Evolutionary conservation across 1,140 invertebrate genomes (phyloP), one percentile per base, ranked within the genome.

Genomic region (Drosophila trapezifrons): DNA sequence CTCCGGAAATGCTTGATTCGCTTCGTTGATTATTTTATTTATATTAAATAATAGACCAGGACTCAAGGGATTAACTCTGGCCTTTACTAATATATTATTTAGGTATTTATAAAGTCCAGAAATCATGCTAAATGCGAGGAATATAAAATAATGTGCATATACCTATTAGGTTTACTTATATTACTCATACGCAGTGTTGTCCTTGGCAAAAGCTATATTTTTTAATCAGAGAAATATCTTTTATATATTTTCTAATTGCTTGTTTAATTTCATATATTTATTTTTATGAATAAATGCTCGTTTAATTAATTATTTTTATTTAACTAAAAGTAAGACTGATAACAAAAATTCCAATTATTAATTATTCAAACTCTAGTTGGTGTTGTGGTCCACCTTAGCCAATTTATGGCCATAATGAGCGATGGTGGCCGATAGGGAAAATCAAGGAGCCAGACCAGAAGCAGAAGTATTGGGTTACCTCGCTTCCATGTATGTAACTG

Each of bases 381-480:
- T 27, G n/a, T 18, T 13, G 0, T 5, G 49, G 18, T 20, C 51
- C 51, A 52, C 29, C n/a, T 17, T 3, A 18, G n/a, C 10, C 9
- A 22, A 4, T 60, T 18, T 42, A 49, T 51, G 35, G 8, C 18
- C 25, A 42, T 29, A 35, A 65, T 42, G n/a, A 65, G 62, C 37
- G 5, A 43, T 52, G 37, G 13, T 8, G 12, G 10, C 35, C 13
- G 22, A 29, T 40, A 29, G 12, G 54, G 1, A 52, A 52, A 20
- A 12, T 18, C 35, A 15, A 52, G 17, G 18, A 52, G 17, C 29
- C 12, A n/a, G 0, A 8, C 3, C 13, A 15, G 17, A 12, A n/a
- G 6, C 7, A 20, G 17, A 27, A 40, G 27, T 52, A 69, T 65
- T 43, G 60, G 37, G 60, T 69, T 52, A 43, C 59, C 60, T 18